Percentiles rank a stretch among this genome's conserved stretches.
phyloP scores from a whole-genome alignment of 2,888 invertebrate genomes.

The Clanis bilineata region DNA sequence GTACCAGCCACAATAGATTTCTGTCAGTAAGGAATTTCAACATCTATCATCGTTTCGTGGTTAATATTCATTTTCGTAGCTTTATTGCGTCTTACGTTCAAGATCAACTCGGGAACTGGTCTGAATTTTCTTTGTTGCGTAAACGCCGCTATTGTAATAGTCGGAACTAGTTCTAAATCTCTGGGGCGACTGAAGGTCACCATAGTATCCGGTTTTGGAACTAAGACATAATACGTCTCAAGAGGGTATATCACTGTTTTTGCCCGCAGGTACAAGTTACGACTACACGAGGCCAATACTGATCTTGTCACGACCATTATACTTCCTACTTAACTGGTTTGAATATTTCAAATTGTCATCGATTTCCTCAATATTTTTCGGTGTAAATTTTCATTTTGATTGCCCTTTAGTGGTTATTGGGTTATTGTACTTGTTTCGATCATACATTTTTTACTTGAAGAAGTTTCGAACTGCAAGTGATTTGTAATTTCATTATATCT shows the following conservation, averaged over 20 bases:
- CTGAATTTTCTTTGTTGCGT: slow-evolving; percentile 35
- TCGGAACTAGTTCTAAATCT: slow-evolving; percentile 52
- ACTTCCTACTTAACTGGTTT: slow-evolving; percentile 47
- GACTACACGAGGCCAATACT: slow-evolving; percentile 40
- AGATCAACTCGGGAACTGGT: slow-evolving; percentile 29
- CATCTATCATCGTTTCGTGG: not conserved
- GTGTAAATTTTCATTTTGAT: not conserved
- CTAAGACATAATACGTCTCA: slow-evolving; percentile 48
- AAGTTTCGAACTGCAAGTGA: no score
- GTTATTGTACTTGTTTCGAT: no score
- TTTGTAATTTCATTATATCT: no score
- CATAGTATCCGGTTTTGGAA: slow-evolving; percentile 50
- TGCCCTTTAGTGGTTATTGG: not conserved
- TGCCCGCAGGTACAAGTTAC: slow-evolving; percentile 38
- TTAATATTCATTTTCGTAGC: not conserved
- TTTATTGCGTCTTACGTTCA: not conserved
- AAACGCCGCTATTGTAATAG: slow-evolving; percentile 36
- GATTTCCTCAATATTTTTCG: slow-evolving; percentile 23
- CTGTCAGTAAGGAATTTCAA: slow-evolving; percentile 4
- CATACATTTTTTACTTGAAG: no score
- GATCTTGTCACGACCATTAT: slow-evolving; percentile 38
- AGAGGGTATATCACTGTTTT: slow-evolving; percentile 45
- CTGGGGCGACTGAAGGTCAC: slow-evolving; percentile 50
- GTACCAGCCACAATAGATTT: slow-evolving; percentile 14
- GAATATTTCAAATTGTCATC: slow-evolving; percentile 16